A percentile compares a stretch with the other conserved stretches of the same genome.
Evolutionary conservation across 2,888 invertebrate genomes (phyloP).

Genomic region (Tetheella fluctuosa): DNA sequence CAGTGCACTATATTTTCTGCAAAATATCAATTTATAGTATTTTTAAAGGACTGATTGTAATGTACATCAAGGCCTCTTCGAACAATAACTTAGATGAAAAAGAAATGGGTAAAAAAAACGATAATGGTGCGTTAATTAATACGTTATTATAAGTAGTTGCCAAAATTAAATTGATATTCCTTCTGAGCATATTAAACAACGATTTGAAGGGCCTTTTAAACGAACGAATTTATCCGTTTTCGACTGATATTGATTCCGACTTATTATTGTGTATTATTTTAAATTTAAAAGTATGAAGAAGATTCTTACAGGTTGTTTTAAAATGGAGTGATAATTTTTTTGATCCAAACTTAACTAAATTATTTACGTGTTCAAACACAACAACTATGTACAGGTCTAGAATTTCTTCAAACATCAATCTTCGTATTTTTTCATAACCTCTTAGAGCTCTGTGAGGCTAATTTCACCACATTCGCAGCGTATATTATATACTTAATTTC

Average conservation of each 20-base stretch:
- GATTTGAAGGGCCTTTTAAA: not conserved
- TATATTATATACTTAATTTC: no score
- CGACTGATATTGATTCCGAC: not conserved
- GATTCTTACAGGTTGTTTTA: not conserved
- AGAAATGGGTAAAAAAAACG: not conserved
- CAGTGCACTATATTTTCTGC: not conserved
- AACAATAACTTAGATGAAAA: not conserved
- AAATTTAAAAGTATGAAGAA: not conserved
- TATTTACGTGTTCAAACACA: not conserved
- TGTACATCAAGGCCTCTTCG: not conserved
- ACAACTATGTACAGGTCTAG: not conserved
- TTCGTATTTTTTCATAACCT: not conserved
- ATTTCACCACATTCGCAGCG: not conserved
- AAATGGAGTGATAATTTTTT: not conserved
- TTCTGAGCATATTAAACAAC: no score
- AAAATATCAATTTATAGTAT: not conserved
- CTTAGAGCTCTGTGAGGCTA: not conserved
- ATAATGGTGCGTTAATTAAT: not conserved
- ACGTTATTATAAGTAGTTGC: no score
- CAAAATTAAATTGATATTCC: no score
- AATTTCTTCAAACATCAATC: not conserved
- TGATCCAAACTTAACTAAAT: not conserved
- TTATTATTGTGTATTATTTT: not conserved
- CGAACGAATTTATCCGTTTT: constrained; percentile 1
- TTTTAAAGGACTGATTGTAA: constrained; percentile 1